These are phyloP conservation scores for Orientallactaga bullata DNA, from an alignment of 2,113 vertebrate genomes.

Conservation along the genomic window DNA sequence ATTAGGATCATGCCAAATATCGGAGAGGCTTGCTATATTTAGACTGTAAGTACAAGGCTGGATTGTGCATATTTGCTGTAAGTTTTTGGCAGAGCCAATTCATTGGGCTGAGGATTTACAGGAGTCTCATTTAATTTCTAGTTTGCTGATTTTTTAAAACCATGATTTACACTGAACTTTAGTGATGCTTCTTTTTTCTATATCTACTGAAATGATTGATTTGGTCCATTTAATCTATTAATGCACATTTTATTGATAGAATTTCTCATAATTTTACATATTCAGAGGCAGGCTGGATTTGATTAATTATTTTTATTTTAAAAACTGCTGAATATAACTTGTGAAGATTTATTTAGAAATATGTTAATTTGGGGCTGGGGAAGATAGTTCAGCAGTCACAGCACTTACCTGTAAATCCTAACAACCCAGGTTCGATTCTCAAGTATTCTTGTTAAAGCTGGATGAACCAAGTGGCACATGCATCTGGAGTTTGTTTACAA, in stretches of 20 bases:
- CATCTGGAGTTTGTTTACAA: too few relatives aligned
- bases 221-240: constrained; percentile 39
- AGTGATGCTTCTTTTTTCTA: background rate
- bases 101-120: background rate
- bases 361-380: too few relatives aligned
- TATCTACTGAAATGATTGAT: constrained; percentile 1
- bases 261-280: constrained; percentile 51
- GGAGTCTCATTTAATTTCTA: constrained; percentile 41
- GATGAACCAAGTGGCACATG: too few relatives aligned
- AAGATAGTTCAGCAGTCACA: too few relatives aligned
- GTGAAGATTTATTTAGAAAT: constrained; percentile 45
- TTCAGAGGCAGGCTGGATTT: constrained; percentile 11
- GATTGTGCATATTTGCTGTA: background rate
- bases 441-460: too few relatives aligned
- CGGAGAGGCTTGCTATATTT: background rate
- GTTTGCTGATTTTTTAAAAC: background rate
- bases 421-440: too few relatives aligned
- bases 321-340: background rate
- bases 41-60: background rate
- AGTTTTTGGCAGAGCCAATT: background rate
- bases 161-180: constrained; percentile 39
- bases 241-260: constrained; percentile 43
- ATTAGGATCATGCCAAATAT: background rate
- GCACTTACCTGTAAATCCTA: too few relatives aligned
- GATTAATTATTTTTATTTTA: constrained; percentile 32